A percentile compares a stretch with the other conserved stretches of the same genome.
Conservation (phyloP, 2,888 invertebrate species). For the Chalcis sispes region DNA sequence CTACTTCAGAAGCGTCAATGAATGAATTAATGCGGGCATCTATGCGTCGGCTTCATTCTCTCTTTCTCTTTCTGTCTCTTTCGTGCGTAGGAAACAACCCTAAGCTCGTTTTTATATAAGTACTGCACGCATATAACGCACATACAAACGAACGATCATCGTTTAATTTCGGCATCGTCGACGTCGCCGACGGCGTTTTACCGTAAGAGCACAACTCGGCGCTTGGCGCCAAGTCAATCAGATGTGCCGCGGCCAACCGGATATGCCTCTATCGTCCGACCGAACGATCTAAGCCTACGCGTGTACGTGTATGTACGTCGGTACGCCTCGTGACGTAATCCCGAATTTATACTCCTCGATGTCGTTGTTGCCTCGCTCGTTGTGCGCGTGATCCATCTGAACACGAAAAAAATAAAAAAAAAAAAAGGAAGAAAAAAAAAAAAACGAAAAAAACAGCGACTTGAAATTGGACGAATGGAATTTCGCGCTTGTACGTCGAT, state of each 20-base stretch:
- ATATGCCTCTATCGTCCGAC: slow-evolving; percentile 74
- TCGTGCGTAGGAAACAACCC: slow-evolving; percentile 6
- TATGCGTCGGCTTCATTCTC: slow-evolving; percentile 27
- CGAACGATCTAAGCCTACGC: slow-evolving; percentile 53
- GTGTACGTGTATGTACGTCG: slow-evolving; percentile 53
- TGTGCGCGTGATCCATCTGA: too few relatives aligned
- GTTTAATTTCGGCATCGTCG: slow-evolving; percentile 75
- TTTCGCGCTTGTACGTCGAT: too few relatives aligned
- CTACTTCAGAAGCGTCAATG: too few relatives aligned
- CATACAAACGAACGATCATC: slow-evolving; percentile 76
- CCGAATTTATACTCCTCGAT: slow-evolving; percentile 64
- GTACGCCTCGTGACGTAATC: slow-evolving; percentile 67
- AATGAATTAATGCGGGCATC: slow-evolving; percentile 55
- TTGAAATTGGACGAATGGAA: too few relatives aligned
- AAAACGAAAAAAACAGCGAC: too few relatives aligned
- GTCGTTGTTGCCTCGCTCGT: too few relatives aligned
- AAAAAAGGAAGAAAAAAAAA: too few relatives aligned
- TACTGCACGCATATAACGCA: slow-evolving; percentile 71
- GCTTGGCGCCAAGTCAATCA: slow-evolving; percentile 76
- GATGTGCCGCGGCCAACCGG: slow-evolving; percentile 69
- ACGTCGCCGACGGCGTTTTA: slow-evolving; percentile 70
- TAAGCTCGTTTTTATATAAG: neutral
- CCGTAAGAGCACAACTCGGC: slow-evolving; percentile 69
- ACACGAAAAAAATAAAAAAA: too few relatives aligned
- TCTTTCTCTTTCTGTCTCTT: neutral